phyloP scores from a whole-genome alignment of 2,797 vertebrate genomes.

The Menidia menidia region DNA sequence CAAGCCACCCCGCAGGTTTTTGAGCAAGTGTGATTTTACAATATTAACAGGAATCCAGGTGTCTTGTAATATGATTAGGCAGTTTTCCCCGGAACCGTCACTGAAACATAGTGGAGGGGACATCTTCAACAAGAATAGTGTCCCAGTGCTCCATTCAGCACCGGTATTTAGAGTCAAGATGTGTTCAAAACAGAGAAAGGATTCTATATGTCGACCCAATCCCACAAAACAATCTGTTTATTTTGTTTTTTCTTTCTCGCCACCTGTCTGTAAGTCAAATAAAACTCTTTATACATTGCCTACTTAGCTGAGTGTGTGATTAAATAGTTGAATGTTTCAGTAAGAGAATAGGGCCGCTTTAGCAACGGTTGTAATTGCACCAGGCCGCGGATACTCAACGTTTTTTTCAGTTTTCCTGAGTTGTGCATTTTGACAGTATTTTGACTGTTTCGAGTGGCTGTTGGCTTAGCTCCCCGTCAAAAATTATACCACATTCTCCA shows the following conservation, averaged over 20 bases:
- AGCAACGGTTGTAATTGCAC: neutral
- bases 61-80: constrained; percentile 6
- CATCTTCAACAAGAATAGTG: neutral
- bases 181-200: neutral
- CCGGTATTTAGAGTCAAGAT: neutral
- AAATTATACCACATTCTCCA: neutral
- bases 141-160: neutral
- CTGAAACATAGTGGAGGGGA: neutral
- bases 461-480: neutral
- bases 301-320: neutral
- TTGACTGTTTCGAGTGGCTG: neutral
- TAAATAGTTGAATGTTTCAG: neutral
- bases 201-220: neutral
- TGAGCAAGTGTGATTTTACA: neutral
- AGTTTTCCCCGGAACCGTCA: neutral
- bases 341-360: neutral
- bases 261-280: neutral
- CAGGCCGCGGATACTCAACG: neutral
- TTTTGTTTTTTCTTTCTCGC: neutral
- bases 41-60: neutral
- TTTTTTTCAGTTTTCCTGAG: neutral
- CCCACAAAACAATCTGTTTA: neutral
- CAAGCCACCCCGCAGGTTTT: neutral
- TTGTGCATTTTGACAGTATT: neutral
- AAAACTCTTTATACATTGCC: neutral